Conservation (phyloP, 1,140 invertebrate species). For the Drosophila malerkotliana region DNA sequence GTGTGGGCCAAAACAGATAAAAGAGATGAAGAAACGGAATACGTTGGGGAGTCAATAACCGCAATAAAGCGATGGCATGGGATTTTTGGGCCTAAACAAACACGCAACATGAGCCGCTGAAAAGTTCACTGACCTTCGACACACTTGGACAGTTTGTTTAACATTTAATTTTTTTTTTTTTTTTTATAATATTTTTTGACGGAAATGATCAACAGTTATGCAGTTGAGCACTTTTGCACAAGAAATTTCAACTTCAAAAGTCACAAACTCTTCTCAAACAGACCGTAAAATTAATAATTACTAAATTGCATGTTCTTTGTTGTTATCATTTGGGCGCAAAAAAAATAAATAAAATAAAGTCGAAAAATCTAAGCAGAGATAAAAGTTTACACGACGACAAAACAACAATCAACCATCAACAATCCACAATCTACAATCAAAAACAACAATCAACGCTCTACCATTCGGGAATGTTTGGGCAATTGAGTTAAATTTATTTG, state of each 20-base stretch:
- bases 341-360: conserved; percentile 34
- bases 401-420: conserved; percentile 21
- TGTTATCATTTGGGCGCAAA: conserved; percentile 47
- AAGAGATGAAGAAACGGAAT: conserved; percentile 18
- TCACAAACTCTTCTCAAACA: conserved; percentile 53
- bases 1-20: conserved; percentile 27
- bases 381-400: conserved; percentile 37
- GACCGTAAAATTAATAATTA: conserved; percentile 77
- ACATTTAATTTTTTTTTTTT: not conserved
- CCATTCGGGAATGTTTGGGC: conserved; percentile 45
- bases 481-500: conserved; percentile 57
- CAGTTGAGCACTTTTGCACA: conserved; percentile 18
- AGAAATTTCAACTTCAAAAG: conserved; percentile 15
- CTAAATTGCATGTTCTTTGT: conserved; percentile 69
- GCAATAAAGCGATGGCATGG: conserved; percentile 49
- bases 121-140: conserved; percentile 69
- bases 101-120: conserved; percentile 54
- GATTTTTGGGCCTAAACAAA: conserved; percentile 72
- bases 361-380: conserved; percentile 52
- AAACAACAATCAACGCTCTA: conserved; percentile 20
- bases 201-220: conserved; percentile 39
- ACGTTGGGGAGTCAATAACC: conserved; percentile 61
- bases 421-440: conserved; percentile 20
- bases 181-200: conserved; percentile 8
- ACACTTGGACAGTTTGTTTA: conserved; percentile 37